Evolutionary conservation across 1,140 invertebrate species (phyloP).

Genomic region (Helicoverpa armigera): DNA sequence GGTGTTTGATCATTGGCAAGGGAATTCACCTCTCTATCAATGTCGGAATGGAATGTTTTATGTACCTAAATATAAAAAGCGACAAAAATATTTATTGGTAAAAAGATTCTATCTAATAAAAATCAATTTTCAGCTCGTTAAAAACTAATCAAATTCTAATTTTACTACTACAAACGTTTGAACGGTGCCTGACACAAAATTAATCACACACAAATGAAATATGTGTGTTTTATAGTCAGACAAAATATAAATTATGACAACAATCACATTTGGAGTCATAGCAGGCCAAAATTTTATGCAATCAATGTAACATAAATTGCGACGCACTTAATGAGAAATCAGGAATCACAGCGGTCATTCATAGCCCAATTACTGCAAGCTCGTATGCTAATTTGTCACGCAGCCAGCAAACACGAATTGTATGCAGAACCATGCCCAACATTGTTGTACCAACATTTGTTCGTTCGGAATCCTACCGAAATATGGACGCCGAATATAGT

Average conservation of each 20-base stretch:
- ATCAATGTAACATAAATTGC: no score
- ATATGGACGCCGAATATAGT: neutral
- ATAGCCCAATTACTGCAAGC: neutral
- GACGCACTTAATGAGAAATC: no score
- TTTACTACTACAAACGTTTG: no score
- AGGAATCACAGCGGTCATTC: neutral
- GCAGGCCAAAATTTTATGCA: no score
- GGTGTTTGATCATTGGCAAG: neutral
- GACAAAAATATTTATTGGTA: neutral
- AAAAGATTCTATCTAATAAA: no score
- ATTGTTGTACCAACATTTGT: neutral
- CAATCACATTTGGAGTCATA: no score
- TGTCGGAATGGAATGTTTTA: neutral
- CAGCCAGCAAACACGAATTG: neutral
- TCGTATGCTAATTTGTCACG: neutral
- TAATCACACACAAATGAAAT: no score
- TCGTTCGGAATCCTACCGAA: conserved; percentile 2
- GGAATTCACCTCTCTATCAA: neutral
- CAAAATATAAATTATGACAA: no score
- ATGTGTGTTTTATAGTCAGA: no score
- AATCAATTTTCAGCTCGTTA: no score
- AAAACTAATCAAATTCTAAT: no score
- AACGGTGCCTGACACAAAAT: no score
- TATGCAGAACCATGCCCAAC: neutral
- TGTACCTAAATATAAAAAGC: neutral